A percentile compares a stretch with the other conserved stretches of the same genome.
phyloP scores from a whole-genome alignment of 35 echinoderm and acorn worm species.

The Nesometra sesokonis region DNA sequence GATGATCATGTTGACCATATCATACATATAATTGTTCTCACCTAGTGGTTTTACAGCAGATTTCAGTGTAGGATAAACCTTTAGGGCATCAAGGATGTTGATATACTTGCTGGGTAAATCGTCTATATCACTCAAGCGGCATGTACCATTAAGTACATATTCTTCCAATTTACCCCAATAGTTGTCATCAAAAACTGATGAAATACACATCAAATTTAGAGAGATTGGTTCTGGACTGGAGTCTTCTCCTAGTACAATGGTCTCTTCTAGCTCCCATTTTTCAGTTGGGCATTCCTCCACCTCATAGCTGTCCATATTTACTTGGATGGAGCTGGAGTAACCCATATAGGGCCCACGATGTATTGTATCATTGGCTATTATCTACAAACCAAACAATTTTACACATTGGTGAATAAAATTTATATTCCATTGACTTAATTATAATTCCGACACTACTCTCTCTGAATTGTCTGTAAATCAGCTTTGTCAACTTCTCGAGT shows the following conservation, averaged over 20 bases:
- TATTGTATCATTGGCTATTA: not conserved
- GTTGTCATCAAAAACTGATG: constrained; percentile 11
- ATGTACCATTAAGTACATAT: constrained; percentile 7
- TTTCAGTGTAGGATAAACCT: not conserved
- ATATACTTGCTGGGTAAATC: not conserved
- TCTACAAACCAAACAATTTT: too few relatives aligned
- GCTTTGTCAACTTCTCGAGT: too few relatives aligned
- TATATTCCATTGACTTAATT: too few relatives aligned
- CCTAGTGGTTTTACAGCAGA: not conserved
- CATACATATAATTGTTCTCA: not conserved
- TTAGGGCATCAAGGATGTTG: not conserved
- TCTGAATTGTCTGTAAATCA: too few relatives aligned
- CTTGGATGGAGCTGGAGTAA: not conserved
- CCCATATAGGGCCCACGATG: not conserved
- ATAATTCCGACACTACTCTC: too few relatives aligned
- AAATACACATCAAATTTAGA: constrained; percentile 27
- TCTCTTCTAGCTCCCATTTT: not conserved
- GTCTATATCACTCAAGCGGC: not conserved
- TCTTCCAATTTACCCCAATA: constrained; percentile 25
- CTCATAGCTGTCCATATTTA: not conserved
- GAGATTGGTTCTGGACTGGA: constrained; percentile 13
- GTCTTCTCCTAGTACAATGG: not conserved
- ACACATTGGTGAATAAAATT: too few relatives aligned
- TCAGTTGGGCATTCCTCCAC: not conserved
- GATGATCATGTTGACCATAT: not conserved